phyloP scores from a whole-genome alignment of 2,797 vertebrate genomes.

The Chiropotes sagulatus region DNA sequence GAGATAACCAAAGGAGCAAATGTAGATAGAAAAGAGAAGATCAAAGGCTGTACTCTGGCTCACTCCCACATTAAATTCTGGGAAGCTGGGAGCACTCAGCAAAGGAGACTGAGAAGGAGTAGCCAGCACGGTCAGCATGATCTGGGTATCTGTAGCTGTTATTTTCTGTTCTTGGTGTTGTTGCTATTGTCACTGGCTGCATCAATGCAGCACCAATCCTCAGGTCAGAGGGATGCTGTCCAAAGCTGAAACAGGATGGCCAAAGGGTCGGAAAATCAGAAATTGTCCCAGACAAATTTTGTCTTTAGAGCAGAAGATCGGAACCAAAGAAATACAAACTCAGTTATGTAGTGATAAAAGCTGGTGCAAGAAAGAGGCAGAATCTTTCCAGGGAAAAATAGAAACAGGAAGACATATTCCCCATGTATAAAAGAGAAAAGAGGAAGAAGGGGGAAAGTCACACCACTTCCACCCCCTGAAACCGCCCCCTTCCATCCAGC shows the following conservation, averaged over 20 bases:
- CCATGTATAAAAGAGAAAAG: neutral
- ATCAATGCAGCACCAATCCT: neutral
- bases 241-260: neutral
- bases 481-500: neutral
- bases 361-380: neutral
- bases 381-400: neutral
- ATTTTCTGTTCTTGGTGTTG: neutral
- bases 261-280: neutral
- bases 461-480: neutral
- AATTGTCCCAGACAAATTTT: neutral
- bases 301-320: neutral
- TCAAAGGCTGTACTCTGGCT: neutral
- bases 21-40: neutral
- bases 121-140: too few relatives aligned
- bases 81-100: neutral
- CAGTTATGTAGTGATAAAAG: neutral
- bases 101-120: neutral
- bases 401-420: neutral
- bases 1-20: neutral
- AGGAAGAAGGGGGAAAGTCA: neutral
- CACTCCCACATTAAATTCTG: neutral
- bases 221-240: neutral
- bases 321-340: neutral
- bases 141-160: neutral
- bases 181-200: neutral